Percentiles rank a stretch among this genome's conserved stretches.
phyloP scores from a whole-genome alignment of 2,113 vertebrate species.

The Oophaga pumilio region DNA sequence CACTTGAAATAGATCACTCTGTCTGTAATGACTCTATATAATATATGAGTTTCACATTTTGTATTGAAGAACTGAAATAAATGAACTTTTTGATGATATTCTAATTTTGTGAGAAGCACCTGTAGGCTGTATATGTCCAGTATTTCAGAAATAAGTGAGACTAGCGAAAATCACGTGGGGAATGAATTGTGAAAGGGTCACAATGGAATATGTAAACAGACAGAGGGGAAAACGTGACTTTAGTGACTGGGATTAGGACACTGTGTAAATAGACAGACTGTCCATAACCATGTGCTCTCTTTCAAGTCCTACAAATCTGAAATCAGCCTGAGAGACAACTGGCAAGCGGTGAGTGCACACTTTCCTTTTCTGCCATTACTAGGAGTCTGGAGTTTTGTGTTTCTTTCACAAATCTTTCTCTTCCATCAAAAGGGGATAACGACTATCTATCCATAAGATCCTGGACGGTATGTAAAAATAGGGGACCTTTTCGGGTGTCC shows the following conservation, averaged over 20 bases:
- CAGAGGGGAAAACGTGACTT: constrained; percentile 23
- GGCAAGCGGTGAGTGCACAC: constrained; percentile 14
- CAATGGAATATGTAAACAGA: constrained; percentile 52
- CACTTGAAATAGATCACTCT: too few relatives aligned
- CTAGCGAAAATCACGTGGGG: neutral
- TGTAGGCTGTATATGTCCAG: neutral
- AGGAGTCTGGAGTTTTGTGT: neutral
- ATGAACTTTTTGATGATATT: too few relatives aligned
- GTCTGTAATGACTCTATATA: too few relatives aligned
- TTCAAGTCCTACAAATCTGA: constrained; percentile 17
- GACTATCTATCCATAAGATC: neutral
- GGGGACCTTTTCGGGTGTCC: neutral
- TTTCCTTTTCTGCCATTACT: neutral
- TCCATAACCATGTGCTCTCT: neutral
- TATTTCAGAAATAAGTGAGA: neutral
- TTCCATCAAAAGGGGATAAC: neutral
- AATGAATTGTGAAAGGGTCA: constrained; percentile 48
- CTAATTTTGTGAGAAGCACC: too few relatives aligned
- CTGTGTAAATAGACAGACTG: constrained; percentile 31
- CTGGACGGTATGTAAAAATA: neutral
- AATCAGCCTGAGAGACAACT: neutral
- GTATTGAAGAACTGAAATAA: too few relatives aligned
- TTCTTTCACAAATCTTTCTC: too few relatives aligned
- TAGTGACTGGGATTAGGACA: constrained; percentile 47
- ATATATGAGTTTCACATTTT: too few relatives aligned